A percentile compares a stretch with the other conserved stretches of the same genome.
These are phyloP conservation scores for Taeniopygia guttata DNA, from an alignment of 2,797 vertebrate species.

Conservation along the genomic window DNA sequence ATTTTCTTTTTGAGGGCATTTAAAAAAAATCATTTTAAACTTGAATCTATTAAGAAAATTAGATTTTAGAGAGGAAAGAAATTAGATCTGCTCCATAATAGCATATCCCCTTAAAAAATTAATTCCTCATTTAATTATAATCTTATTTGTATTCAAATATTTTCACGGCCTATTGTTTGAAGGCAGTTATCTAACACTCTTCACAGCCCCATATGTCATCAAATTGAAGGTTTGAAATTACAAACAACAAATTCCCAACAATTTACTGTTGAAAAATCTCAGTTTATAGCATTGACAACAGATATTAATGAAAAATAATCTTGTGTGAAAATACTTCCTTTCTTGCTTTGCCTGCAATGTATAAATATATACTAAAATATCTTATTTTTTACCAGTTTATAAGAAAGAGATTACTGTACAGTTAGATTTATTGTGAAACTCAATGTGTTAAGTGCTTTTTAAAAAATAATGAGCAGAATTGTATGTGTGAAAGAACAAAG, in stretches of 20 bases:
- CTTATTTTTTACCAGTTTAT: background rate
- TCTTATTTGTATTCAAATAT: background rate
- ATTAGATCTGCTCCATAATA: background rate
- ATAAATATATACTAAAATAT: background rate
- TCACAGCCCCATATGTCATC: background rate
- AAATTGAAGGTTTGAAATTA: background rate
- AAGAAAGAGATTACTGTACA: background rate
- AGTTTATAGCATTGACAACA: background rate
- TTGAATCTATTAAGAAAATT: background rate
- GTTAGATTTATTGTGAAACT: background rate
- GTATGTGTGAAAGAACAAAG: background rate
- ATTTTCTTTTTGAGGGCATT: background rate
- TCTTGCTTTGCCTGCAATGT: background rate
- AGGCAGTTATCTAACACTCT: background rate
- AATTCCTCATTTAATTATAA: background rate
- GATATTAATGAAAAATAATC: background rate
- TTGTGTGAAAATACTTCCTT: background rate
- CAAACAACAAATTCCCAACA: background rate
- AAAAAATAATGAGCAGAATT: background rate
- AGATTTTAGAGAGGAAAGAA: background rate
- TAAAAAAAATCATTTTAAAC: background rate
- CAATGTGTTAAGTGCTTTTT: background rate
- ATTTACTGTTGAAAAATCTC: background rate
- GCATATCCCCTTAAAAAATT: background rate
- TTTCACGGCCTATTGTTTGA: background rate